Conservation (phyloP, 2,888 invertebrate species). For the Lutraria lutraria region DNA sequence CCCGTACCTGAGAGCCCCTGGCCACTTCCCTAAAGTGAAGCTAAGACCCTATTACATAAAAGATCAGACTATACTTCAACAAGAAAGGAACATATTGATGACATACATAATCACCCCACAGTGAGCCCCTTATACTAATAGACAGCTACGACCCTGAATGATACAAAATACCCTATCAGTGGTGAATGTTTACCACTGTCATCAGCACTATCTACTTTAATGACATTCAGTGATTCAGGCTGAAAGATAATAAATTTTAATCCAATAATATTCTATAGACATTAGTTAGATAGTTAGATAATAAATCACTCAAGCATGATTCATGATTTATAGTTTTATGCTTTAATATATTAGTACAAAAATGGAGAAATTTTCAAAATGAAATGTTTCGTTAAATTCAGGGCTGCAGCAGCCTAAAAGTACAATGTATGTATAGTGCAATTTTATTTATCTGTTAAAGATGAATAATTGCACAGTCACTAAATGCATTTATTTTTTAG, state of each 20-base stretch:
- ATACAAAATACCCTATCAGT: not conserved
- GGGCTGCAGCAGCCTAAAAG: not conserved
- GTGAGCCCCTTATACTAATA: not conserved
- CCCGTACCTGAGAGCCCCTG: too few species aligned
- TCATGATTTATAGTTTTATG: too few species aligned
- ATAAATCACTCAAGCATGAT: too few species aligned
- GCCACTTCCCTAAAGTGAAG: too few species aligned
- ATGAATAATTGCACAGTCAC: too few species aligned
- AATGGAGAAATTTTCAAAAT: not conserved
- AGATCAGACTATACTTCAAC: too few species aligned
- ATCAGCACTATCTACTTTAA: not conserved
- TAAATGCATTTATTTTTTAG: too few species aligned
- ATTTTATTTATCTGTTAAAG: too few species aligned
- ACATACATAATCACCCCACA: conserved; percentile 11
- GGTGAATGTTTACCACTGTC: conserved; percentile 19
- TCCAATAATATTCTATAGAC: conserved; percentile 17
- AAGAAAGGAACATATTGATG: not conserved
- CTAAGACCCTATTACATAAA: too few species aligned
- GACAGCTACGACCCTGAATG: conserved; percentile 16
- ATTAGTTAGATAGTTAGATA: not conserved
- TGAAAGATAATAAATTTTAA: conserved; percentile 37
- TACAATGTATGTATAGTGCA: too few species aligned
- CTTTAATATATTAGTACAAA: not conserved
- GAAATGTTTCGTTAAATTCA: not conserved
- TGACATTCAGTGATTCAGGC: conserved; percentile 21